These are phyloP conservation scores for Odontophorus gujanensis DNA, from an alignment of 2,113 vertebrate species.

Conservation along the genomic window DNA sequence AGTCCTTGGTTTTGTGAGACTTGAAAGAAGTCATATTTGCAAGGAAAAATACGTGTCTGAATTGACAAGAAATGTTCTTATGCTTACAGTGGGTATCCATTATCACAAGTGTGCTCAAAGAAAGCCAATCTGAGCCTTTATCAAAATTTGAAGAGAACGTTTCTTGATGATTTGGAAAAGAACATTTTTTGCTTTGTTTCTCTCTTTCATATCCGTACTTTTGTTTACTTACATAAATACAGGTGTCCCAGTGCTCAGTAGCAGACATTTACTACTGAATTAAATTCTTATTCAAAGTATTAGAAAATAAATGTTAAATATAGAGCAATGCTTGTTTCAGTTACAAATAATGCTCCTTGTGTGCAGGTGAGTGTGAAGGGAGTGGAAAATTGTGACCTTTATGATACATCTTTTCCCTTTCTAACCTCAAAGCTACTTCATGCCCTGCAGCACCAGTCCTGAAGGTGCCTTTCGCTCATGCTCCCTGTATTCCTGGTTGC, in stretches of 20 bases:
- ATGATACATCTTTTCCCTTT: neutral
- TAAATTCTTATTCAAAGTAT: neutral
- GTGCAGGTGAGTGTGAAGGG: neutral
- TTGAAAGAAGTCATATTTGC: neutral
- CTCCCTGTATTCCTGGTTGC: neutral
- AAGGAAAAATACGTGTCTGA: neutral
- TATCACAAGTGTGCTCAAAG: neutral
- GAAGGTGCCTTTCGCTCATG: neutral
- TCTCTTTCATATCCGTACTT: neutral
- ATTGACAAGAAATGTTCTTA: neutral
- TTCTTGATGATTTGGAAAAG: neutral
- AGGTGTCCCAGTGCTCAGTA: neutral
- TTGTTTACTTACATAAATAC: neutral
- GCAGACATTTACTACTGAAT: neutral
- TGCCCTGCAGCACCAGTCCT: neutral
- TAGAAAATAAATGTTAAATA: neutral
- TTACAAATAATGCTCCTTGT: neutral
- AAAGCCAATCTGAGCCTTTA: rapidly evolving
- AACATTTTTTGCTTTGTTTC: neutral
- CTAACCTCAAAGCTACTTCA: neutral
- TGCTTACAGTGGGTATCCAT: neutral
- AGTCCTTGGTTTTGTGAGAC: neutral
- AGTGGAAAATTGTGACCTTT: neutral
- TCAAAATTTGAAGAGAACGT: neutral
- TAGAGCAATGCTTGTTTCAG: neutral